Conservation (phyloP, 2,888 invertebrate species). For the Aphodius granarius region DNA sequence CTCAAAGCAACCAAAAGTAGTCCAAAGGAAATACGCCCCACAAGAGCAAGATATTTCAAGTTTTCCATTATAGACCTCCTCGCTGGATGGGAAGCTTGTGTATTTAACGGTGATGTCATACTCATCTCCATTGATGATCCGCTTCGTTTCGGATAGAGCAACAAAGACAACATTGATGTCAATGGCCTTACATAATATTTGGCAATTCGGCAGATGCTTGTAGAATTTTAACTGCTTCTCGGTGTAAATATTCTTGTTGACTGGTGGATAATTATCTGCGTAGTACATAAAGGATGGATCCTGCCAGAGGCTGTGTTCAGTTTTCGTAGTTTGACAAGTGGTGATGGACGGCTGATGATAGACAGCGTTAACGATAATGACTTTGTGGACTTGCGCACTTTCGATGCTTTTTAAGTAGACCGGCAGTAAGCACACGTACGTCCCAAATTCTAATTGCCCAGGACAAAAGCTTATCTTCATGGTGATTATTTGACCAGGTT, state of each 20-base stretch:
- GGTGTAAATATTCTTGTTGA: neutral
- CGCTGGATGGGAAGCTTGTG: neutral
- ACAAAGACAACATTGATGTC: neutral
- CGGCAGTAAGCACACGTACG: neutral
- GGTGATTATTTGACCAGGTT: constrained; percentile 5
- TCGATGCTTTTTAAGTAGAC: constrained; percentile 5
- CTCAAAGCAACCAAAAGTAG: neutral
- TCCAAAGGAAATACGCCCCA: neutral
- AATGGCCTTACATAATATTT: neutral
- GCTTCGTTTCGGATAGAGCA: neutral
- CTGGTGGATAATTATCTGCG: neutral
- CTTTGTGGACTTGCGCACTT: neutral
- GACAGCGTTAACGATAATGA: neutral
- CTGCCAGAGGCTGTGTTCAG: neutral
- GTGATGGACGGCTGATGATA: constrained; percentile 1
- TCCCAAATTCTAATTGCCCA: neutral
- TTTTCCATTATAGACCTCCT: neutral
- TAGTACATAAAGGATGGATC: neutral
- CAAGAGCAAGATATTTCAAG: neutral
- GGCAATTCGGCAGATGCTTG: neutral
- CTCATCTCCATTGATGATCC: neutral
- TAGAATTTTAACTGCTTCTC: neutral
- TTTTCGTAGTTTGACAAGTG: neutral
- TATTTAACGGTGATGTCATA: neutral
- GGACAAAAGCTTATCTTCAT: constrained; percentile 3